Evolutionary conservation across 2,888 invertebrate genomes (phyloP), one percentile per base, ranked within the genome.

Genomic region (Eremobia ochroleuca): DNA sequence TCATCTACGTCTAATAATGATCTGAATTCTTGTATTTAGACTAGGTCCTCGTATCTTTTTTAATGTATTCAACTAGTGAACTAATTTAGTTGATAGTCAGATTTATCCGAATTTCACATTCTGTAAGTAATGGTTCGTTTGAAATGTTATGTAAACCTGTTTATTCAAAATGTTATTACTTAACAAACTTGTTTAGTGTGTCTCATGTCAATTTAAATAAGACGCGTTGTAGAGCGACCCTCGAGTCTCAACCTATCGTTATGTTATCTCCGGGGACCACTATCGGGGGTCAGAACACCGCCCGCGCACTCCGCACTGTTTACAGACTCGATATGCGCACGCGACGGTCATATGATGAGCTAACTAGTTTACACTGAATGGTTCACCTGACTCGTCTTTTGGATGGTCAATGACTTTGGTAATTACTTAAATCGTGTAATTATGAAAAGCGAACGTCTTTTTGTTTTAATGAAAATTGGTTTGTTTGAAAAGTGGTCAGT

Each of bases 221-320:
- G 88, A 82, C 85, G 86, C 66, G 83, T 88, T 89, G 90, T 81
- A 77, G 87, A 91, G 83, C 89, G 90, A 83, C 85, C 87, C 82
- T 77, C 85, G 85, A 74, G 61, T 52, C 82, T 77, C 73, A 18
- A 74, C 86, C 86, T 92, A 91, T 92, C 91, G 66, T 34, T 78
- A 90, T 90, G 92, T 94, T 94, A 87, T 87, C 88, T 78, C 79
- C 83, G 85, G 77, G 66, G 61, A 85, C 82, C 70, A 88, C 88
- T 94, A 94, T 94, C 95, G 85, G 82, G 92, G 96, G 96, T 95
- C 96, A 94, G 91, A 92, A 92, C 89, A 91, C 91, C 93, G 91
- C 90, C 91, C 91, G 92, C 91, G 92, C 92, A 90, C 92, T 92
- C 90, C 90, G 91, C 85, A 90, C 92, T 94, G 94, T 94, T 95